Evolutionary conservation across 1,140 invertebrate species (phyloP).

Genomic region (Phocides pigmalion): DNA sequence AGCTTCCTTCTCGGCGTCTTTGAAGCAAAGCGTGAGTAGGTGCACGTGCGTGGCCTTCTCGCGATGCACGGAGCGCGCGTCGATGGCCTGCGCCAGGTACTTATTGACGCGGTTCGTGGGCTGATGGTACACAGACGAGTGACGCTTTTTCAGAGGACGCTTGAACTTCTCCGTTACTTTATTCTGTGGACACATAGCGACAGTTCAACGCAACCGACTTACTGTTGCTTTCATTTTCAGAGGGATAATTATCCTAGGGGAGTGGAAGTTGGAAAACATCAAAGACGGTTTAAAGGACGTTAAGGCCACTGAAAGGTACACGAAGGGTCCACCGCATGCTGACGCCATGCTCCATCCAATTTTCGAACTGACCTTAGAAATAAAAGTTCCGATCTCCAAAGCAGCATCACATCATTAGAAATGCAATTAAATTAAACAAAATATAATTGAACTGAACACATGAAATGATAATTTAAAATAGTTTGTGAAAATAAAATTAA

Average conservation of each 20-base stretch:
- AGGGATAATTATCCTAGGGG: neutral
- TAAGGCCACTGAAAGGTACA: slow-evolving; percentile 52
- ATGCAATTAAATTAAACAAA: slow-evolving; percentile 57
- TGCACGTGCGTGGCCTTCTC: slow-evolving; percentile 95
- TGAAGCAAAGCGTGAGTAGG: slow-evolving; percentile 92
- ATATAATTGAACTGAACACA: slow-evolving; percentile 32
- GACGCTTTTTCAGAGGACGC: slow-evolving; percentile 94
- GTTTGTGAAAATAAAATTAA: no score
- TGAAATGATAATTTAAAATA: no score
- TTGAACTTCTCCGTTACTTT: slow-evolving; percentile 94
- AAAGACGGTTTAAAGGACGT: slow-evolving; percentile 17
- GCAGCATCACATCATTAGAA: slow-evolving; percentile 80
- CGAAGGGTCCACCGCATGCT: slow-evolving; percentile 68
- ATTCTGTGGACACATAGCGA: slow-evolving; percentile 84
- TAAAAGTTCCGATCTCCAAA: slow-evolving; percentile 77
- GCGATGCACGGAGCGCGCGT: slow-evolving; percentile 94
- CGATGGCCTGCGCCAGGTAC: slow-evolving; percentile 94
- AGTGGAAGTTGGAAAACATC: neutral
- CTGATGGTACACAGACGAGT: slow-evolving; percentile 93
- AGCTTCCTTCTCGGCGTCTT: slow-evolving; percentile 91
- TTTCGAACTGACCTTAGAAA: slow-evolving; percentile 76
- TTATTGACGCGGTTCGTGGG: slow-evolving; percentile 95
- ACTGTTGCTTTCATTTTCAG: neutral
- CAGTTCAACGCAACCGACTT: slow-evolving; percentile 32
- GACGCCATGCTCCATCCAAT: slow-evolving; percentile 71